Conservation (phyloP, 1,140 invertebrate species). For the Adelges cooleyi region DNA sequence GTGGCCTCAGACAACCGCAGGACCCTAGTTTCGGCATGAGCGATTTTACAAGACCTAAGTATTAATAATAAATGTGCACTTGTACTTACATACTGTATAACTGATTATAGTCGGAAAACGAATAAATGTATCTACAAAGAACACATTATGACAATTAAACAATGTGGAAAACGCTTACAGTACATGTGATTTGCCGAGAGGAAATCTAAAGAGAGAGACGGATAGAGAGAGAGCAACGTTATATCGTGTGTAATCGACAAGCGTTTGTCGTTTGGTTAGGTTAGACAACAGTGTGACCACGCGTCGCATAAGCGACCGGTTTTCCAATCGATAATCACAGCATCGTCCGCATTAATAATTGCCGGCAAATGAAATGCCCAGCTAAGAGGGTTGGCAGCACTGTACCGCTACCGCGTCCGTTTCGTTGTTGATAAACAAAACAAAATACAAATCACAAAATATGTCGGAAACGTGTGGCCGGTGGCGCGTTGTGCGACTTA, state of each 20-base stretch:
- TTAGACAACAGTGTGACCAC: conserved; percentile 13
- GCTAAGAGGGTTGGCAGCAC: background rate
- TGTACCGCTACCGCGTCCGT: background rate
- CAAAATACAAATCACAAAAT: background rate
- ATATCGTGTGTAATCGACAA: conserved; percentile 14
- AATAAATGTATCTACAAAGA: conserved; percentile 20
- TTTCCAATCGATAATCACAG: conserved; percentile 4
- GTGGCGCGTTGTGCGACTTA: background rate
- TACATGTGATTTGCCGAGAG: conserved; percentile 27
- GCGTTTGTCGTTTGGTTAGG: background rate
- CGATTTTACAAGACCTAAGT: too few relatives aligned
- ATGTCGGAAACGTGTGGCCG: background rate
- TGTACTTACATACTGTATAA: conserved; percentile 18
- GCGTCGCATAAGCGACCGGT: background rate
- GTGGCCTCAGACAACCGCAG: background rate
- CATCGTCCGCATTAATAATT: too few relatives aligned
- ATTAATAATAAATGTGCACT: background rate
- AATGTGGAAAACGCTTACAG: conserved; percentile 18
- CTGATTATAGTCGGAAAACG: conserved; percentile 6
- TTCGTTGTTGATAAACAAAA: conserved; percentile 20
- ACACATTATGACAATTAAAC: conserved; percentile 17
- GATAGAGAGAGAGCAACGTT: background rate
- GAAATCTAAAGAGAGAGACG: conserved; percentile 24
- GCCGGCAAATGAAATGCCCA: too few relatives aligned
- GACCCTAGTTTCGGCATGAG: background rate